Percentiles rank a stretch among this genome's conserved stretches.
phyloP scores from a whole-genome alignment of 2,888 invertebrate species.

The Iphiclides podalirius region DNA sequence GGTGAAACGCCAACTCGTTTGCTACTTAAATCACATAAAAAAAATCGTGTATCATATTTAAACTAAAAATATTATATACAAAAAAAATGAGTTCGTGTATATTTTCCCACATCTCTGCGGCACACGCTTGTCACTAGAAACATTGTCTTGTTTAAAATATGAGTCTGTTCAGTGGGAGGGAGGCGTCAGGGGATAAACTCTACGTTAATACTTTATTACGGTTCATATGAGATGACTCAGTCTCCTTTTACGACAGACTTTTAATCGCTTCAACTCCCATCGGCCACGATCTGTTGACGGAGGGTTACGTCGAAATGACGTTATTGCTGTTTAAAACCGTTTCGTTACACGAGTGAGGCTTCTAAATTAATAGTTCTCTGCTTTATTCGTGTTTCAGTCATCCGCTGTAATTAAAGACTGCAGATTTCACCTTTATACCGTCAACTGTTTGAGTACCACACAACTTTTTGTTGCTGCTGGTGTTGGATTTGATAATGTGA shows the following conservation, averaged over 20 bases:
- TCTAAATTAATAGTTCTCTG: too few species aligned
- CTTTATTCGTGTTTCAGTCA: too few species aligned
- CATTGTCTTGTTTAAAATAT: slow-evolving; percentile 26
- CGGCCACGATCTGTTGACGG: slow-evolving; percentile 30
- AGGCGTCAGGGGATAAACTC: slow-evolving; percentile 34
- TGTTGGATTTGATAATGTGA: too few species aligned
- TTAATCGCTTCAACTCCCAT: slow-evolving; percentile 56
- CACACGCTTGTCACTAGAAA: background rate
- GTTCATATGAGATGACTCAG: slow-evolving; percentile 54
- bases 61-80: too few species aligned
- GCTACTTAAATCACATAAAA: too few species aligned
- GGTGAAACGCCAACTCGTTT: too few species aligned
- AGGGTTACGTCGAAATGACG: background rate
- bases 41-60: too few species aligned
- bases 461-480: too few species aligned
- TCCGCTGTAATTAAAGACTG: too few species aligned
- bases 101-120: background rate
- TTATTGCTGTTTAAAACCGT: slow-evolving; percentile 26
- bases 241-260: slow-evolving; percentile 57
- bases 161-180: slow-evolving; percentile 29
- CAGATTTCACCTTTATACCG: too few species aligned
- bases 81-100: too few species aligned
- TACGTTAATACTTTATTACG: slow-evolving; percentile 59
- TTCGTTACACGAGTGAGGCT: slow-evolving; percentile 27
- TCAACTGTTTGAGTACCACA: too few species aligned